phyloP scores from a whole-genome alignment of 2,797 vertebrate genomes.

The Hypotaenidia okinawae region DNA sequence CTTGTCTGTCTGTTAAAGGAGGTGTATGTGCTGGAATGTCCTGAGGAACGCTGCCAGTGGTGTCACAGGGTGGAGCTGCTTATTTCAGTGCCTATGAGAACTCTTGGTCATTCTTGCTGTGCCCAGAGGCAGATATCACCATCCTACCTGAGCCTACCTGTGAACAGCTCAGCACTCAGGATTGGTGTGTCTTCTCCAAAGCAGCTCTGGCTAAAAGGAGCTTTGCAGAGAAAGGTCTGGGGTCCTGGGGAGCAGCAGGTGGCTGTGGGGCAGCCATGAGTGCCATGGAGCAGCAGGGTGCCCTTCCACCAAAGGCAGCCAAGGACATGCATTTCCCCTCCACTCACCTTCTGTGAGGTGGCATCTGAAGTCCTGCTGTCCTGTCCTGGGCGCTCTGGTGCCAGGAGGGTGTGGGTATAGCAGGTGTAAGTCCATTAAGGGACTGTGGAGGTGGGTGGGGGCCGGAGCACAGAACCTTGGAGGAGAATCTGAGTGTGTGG shows the following conservation, averaged over 20 bases:
- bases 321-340: accelerated
- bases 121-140: background rate
- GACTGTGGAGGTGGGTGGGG: background rate
- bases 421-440: accelerated
- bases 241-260: background rate
- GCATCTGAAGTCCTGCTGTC: background rate
- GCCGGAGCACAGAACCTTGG: accelerated
- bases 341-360: background rate
- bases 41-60: background rate
- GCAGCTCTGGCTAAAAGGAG: background rate
- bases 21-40: accelerated
- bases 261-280: background rate
- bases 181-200: background rate
- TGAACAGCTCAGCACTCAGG: background rate
- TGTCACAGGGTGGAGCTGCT: background rate
- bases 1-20: background rate
- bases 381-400: background rate
- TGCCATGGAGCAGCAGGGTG: background rate
- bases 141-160: background rate
- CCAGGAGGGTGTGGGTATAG: background rate
- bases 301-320: background rate
- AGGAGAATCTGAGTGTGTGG: background rate
- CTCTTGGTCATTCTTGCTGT: background rate
- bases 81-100: background rate
- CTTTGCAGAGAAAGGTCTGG: background rate